phyloP scores from a whole-genome alignment of 2,797 vertebrate genomes.

The Sarcophilus harrisii region DNA sequence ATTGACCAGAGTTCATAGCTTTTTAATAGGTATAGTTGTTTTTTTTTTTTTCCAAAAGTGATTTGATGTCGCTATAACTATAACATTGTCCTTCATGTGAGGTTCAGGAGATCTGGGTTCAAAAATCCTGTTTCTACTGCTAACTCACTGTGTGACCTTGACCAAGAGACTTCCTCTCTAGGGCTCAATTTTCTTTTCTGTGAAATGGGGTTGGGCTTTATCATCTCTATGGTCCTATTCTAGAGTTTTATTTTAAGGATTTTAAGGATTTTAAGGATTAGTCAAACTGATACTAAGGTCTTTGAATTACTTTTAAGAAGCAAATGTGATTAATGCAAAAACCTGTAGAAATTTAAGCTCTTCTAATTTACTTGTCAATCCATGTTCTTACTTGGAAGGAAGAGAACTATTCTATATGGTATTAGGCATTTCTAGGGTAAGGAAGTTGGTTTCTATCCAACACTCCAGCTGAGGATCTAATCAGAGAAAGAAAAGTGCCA shows the following conservation, averaged over 20 bases:
- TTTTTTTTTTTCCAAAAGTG: neutral
- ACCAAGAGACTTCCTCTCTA: neutral
- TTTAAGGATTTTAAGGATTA: too few species aligned
- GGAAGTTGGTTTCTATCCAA: neutral
- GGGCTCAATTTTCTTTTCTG: constrained; percentile 3
- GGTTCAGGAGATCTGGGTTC: neutral
- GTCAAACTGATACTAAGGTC: constrained; percentile 28
- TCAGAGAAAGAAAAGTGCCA: neutral
- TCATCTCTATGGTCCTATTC: constrained; percentile 15
- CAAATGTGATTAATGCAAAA: neutral
- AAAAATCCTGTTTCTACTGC: neutral
- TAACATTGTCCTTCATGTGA: neutral
- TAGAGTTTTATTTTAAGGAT: constrained; percentile 48
- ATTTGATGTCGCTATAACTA: neutral
- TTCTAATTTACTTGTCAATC: constrained; percentile 52
- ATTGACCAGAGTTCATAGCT: neutral
- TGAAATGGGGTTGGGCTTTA: constrained; percentile 6
- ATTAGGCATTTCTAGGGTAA: neutral
- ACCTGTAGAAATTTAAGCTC: neutral
- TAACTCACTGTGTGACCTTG: neutral
- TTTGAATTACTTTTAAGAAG: neutral
- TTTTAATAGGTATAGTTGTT: neutral
- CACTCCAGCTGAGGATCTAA: neutral
- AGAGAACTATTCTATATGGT: neutral
- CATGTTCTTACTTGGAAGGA: constrained; percentile 14